These are phyloP conservation scores for Chelonia mydas DNA, from an alignment of 2,797 vertebrate species.

Conservation along the genomic window DNA sequence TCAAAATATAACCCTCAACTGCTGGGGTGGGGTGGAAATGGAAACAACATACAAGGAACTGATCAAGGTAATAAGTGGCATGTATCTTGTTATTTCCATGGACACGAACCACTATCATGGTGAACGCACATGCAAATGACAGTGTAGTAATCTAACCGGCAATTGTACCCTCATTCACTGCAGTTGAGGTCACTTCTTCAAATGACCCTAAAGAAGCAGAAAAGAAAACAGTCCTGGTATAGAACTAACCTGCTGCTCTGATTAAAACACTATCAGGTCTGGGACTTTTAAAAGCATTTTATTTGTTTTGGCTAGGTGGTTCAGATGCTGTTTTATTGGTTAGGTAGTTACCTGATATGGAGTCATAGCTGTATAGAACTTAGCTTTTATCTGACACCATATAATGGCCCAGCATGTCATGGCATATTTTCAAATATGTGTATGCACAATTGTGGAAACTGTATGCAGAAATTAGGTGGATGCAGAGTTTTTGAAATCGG, in stretches of 20 bases:
- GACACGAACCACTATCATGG: fast-evolving
- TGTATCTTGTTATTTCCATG: fast-evolving
- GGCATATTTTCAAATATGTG: fast-evolving
- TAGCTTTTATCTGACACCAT: fast-evolving
- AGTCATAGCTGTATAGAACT: fast-evolving
- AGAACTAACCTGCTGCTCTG: not conserved
- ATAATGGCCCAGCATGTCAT: not conserved
- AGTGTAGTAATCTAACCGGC: not conserved
- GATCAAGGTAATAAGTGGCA: not conserved
- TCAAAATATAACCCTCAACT: not conserved
- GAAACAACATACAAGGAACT: not conserved
- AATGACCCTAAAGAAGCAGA: not conserved
- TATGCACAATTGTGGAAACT: not conserved
- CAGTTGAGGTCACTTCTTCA: not conserved
- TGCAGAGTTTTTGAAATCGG: not conserved
- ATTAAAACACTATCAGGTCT: not conserved
- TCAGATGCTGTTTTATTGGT: not conserved
- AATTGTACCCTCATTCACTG: not conserved
- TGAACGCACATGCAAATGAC: too few relatives aligned
- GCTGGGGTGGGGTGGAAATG: not conserved
- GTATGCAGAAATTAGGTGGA: not conserved
- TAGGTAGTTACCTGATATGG: not conserved
- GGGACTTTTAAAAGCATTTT: not conserved
- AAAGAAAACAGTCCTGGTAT: not conserved
- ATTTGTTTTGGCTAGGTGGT: constrained; percentile 4